Evolutionary conservation across 2,113 vertebrate genomes (phyloP).

Genomic region (Scopus umbretta): DNA sequence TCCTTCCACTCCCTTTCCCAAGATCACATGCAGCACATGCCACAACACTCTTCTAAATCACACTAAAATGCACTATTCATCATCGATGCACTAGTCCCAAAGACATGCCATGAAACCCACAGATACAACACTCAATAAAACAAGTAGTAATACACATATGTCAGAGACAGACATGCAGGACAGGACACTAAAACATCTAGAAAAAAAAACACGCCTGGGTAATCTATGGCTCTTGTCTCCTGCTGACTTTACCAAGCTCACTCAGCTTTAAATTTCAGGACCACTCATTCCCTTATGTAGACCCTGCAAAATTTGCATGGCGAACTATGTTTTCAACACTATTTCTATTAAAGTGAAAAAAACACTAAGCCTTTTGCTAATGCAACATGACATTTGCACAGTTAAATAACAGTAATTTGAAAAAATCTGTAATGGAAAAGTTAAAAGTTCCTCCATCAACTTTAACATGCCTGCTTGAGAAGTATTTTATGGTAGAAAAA

Average conservation of each 20-base stretch:
- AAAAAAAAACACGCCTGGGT: not conserved
- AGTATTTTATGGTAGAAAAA: constrained; percentile 12
- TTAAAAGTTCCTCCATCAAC: constrained; percentile 12
- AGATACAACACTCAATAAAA: not conserved
- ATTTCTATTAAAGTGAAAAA: constrained; percentile 28
- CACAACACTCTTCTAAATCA: constrained; percentile 17
- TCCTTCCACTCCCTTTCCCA: constrained; percentile 10
- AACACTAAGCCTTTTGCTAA: constrained; percentile 32
- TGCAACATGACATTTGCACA: constrained; percentile 45
- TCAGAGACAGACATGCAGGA: not conserved
- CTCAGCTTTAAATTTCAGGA: not conserved
- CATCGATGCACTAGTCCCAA: not conserved
- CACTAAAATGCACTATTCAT: not conserved
- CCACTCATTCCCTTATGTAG: constrained; percentile 22
- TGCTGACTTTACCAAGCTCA: not conserved
- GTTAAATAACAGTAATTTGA: constrained; percentile 57
- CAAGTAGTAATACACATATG: not conserved
- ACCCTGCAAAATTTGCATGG: constrained; percentile 28
- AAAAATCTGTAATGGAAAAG: constrained; percentile 46
- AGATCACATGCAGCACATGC: not conserved
- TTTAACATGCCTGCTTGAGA: not conserved
- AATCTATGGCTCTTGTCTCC: not conserved
- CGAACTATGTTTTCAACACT: constrained; percentile 23
- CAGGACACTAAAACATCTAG: not conserved
- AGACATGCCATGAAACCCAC: not conserved